Evolutionary conservation across 2,888 invertebrate species (phyloP).

Genomic region (Latrodectus elegans): DNA sequence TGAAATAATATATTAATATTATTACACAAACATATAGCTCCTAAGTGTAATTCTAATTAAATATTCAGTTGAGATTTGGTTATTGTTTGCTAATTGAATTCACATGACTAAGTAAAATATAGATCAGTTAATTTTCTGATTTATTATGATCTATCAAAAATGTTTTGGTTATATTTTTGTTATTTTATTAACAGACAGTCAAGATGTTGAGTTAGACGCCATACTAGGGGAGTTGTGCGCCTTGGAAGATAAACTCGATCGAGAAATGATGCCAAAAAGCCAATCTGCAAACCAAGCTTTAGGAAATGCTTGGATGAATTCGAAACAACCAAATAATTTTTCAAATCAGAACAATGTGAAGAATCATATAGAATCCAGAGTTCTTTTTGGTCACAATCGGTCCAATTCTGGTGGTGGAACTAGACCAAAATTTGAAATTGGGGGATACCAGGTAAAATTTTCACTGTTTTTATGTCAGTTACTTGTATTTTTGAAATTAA

Average conservation of each 20-base stretch:
- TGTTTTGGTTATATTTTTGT: not conserved
- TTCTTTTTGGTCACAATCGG: slow-evolving; percentile 72
- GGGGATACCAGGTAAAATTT: slow-evolving; percentile 72
- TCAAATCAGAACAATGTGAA: slow-evolving; percentile 18
- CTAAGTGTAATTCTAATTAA: too few species aligned
- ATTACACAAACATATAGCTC: too few species aligned
- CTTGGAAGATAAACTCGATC: slow-evolving; percentile 83
- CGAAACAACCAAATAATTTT: slow-evolving; percentile 11
- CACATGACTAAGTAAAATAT: too few species aligned
- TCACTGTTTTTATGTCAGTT: too few species aligned
- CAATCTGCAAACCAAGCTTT: slow-evolving; percentile 60
- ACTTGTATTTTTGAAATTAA: too few species aligned
- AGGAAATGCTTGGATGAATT: slow-evolving; percentile 53
- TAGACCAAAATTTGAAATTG: slow-evolving; percentile 75
- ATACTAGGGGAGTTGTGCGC: slow-evolving; percentile 96
- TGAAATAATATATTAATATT: too few species aligned
- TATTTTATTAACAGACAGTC: slow-evolving; percentile 82
- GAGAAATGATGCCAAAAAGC: slow-evolving; percentile 73
- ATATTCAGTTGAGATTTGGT: too few species aligned
- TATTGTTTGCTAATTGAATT: too few species aligned
- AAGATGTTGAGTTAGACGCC: slow-evolving; percentile 96
- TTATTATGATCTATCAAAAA: too few species aligned
- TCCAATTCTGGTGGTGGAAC: slow-evolving; percentile 76
- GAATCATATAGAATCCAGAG: slow-evolving; percentile 73
- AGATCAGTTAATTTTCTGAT: too few species aligned